These are phyloP conservation scores for Adelognathus sp. DNA, from an alignment of 2,888 invertebrate species.

Conservation along the genomic window DNA sequence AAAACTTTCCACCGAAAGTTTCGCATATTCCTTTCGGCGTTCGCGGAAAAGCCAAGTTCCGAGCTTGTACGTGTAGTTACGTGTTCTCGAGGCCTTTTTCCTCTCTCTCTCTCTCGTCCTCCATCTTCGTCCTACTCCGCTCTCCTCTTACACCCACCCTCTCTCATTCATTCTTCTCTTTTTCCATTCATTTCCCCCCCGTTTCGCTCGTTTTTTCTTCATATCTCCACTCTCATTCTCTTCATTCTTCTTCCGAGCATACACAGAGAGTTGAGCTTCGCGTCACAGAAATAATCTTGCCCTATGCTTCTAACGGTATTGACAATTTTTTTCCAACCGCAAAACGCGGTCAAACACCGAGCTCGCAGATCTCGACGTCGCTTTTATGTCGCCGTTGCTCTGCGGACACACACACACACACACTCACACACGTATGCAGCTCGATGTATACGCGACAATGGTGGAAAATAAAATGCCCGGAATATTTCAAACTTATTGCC, in stretches of 20 bases:
- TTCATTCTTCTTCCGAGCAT: background rate
- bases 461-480: slow-evolving; percentile 71
- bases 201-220: slow-evolving; percentile 46
- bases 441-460: slow-evolving; percentile 2
- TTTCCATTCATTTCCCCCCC: background rate
- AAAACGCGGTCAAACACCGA: slow-evolving; percentile 3
- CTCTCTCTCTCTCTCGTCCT: slow-evolving; percentile 39
- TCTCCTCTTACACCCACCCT: slow-evolving; percentile 4
- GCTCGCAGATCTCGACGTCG: background rate
- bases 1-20: slow-evolving; percentile 69
- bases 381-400: slow-evolving; percentile 7
- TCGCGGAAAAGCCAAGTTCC: slow-evolving; percentile 6
- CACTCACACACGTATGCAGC: background rate
- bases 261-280: slow-evolving; percentile 14
- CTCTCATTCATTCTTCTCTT: background rate
- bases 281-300: slow-evolving; percentile 22
- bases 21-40: slow-evolving; percentile 64
- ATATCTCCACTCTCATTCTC: background rate
- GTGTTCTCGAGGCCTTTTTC: slow-evolving; percentile 66
- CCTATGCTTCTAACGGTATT: background rate
- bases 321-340: slow-evolving; percentile 19
- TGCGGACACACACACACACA: background rate
- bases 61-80: slow-evolving; percentile 59
- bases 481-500: slow-evolving; percentile 77
- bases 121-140: slow-evolving; percentile 37